Evolutionary conservation across 2,888 invertebrate species (phyloP), one percentile per base, ranked within the genome.

Genomic region (Dynastes grantii): DNA sequence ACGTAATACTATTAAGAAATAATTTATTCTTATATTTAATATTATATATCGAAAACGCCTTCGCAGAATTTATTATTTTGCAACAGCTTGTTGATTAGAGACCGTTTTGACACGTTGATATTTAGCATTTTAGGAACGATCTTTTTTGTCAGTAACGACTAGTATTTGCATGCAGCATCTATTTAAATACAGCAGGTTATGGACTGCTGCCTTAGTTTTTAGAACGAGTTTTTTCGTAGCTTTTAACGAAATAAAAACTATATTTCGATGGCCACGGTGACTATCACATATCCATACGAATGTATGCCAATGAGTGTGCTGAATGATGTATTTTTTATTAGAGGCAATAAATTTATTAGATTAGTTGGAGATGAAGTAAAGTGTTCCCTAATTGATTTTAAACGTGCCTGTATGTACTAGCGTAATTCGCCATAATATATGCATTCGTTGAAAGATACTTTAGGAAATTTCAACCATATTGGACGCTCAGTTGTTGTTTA

Each of bases 31-130:
- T 58, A 58, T 58, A 45, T 8, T 11, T 11, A 45, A 8, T 11
- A 45, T 45, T 45, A 11, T 45, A 45, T 45, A 11, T 45, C 5
- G 32, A 11, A 45, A 45, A 45, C 55, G 22, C 55, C 55, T 58
- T 27, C 55, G 22, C 22, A 58, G 22, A 58, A 58, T 22, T 22
- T 51, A 37, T 51, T 13, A n/a, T 53, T 53, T 53, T 5, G 2
- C 5, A 53, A 53, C 16, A 53, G 53, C 16, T 53, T 53, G 16
- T 58, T 22, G 16, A 22, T 22, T 45, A 8, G 1, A 8, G 8
- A 45, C 8, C 45, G 55, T 55, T 55, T 55, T 55, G 55, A 55
- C 55, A 55, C 55, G 55, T 55, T 55, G 55, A 55, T 55, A 55
- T 55, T 55, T 55, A 55, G 16, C 2, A 55, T 2, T 55, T 55